Conservation (phyloP, 2,888 invertebrate species). For the Amblyjoppa fuscipennis region DNA sequence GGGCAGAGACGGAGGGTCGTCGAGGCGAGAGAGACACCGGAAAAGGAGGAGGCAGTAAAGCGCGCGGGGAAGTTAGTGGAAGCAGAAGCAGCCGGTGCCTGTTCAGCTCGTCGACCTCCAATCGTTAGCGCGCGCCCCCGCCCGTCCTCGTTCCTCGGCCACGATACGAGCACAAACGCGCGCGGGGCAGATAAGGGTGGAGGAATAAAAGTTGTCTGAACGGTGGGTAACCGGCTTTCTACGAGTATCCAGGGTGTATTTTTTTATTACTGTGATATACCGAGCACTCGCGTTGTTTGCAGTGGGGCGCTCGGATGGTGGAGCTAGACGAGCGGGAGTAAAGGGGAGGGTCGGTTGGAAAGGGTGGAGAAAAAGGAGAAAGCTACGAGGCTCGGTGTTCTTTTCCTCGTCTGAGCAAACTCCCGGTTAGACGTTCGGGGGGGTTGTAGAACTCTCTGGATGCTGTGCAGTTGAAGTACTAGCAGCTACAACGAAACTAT, state of each 20-base stretch:
- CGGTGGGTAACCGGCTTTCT: conserved; percentile 69
- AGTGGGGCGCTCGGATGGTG: conserved; percentile 54
- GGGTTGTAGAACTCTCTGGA: neutral
- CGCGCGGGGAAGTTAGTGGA: conserved; percentile 46
- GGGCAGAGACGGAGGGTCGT: neutral
- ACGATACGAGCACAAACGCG: conserved; percentile 19
- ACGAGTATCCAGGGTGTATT: conserved; percentile 75
- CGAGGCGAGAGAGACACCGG: neutral
- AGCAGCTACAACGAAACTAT: neutral
- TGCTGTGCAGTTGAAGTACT: neutral
- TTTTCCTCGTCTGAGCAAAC: conserved; percentile 66
- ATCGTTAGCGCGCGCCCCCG: conserved; percentile 78
- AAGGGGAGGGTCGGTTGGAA: conserved; percentile 26
- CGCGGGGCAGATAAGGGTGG: conserved; percentile 55
- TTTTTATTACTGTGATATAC: conserved; percentile 77
- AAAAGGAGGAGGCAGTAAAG: conserved; percentile 14
- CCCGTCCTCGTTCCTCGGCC: conserved; percentile 36
- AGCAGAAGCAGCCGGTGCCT: conserved; percentile 70
- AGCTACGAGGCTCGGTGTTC: conserved; percentile 49
- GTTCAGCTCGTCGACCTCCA: conserved; percentile 56
- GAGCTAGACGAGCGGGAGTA: conserved; percentile 34
- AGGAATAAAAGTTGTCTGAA: conserved; percentile 78
- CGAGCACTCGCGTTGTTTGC: conserved; percentile 74
- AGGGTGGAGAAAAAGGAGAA: neutral
- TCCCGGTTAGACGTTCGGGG: conserved; percentile 53